Base-by-base conservation (phyloP, 2,797 vertebrate genomes). In the Lates japonicus region DNA sequence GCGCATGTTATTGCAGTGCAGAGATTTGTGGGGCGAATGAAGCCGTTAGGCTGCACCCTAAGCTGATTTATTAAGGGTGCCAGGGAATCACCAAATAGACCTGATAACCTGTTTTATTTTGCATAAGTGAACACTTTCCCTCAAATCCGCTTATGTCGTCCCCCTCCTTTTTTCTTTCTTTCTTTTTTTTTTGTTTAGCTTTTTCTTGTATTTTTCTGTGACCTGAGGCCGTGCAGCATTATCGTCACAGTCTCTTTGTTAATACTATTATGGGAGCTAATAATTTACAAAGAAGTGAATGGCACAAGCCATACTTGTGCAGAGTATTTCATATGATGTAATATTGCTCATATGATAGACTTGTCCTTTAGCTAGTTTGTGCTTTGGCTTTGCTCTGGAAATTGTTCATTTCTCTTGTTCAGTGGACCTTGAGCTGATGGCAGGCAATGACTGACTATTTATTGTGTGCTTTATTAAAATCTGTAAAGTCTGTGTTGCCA, bases 61-160 rank as follows among this genome's bases (percentile, higher is more conserved):
- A 96, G 94, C 94, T 92, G 94, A 95, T 96, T 96, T 96, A 96
- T 95, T 93, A 95, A 94, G 91, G 92, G 92, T 94, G 93, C 92
- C 86, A 87, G 91, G 91, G 91, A 96, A 94, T 96, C 94, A 90
- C 92, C 90, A 94, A 95, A 95, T 94, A 94, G 94, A 95, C 93
- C 90, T 83, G 94, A 96, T 95, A 95, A 96, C 95, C 94, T 93
- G 93, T 92, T 95, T 95, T 93, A 93, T 94, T 95, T 95, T 93
- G 91, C 93, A 92, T 93, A 95, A 95, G 93, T 95, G 93, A 96
- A 95, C 93, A 93, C 92, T 94, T 94, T 95, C 80, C 70, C 74
- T 89, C 77, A 93, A 95, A 95, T 94, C 93, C 82, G 88, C 93
- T 95, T 94, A 95, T 82, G 81, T 59, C 20, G 12, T 17, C 46